Evolutionary conservation across 2,888 invertebrate genomes (phyloP), one percentile per base, ranked within the genome.

Genomic region (Tanytarsus gracilentus): DNA sequence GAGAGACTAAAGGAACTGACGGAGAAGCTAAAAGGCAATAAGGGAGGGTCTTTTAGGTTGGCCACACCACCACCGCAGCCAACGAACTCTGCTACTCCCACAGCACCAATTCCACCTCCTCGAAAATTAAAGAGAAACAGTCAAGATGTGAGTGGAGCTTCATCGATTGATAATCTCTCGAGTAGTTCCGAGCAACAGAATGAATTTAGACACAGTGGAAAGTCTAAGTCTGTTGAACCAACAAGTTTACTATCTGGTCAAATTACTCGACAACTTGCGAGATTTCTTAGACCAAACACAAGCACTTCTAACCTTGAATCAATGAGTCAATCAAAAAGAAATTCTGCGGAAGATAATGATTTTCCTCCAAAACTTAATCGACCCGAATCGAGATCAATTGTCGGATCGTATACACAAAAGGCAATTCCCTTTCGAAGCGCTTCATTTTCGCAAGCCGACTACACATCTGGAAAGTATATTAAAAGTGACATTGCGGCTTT

Each of bases 361-460:
- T 66, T 71, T 64, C 71, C 71, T 63, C 64, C 69, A 62, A 69
- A 78, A 39, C 73, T 81, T 48, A 73, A 78, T 30, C 78, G 80
- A 65, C 78, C 80, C 53, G 80, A 83, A 67, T 78, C 80, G 4
- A 76, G 80, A 62, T 78, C 79, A 2, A 77, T 81, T 25, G 76
- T 81, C 50, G 81, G 80, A 26, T 79, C 82, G 0, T 81, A 81
- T 68, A 77, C 80, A 14, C 81, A 82, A 67, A 79, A 82, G 68
- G 79, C 80, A 63, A 82, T 85, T 66, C 88, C 89, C 2, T 85
- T 84, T 69, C 81, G 91, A 36, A 89, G 89, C 68, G 88, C 89
- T 5, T 91, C 91, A 6, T 91, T 92, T 69, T 89, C 91, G 0
- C 89, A 91, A 73, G 88, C 88, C 63, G 90, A 91, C 71, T 86